Percentiles rank a stretch among this genome's conserved stretches.
These are phyloP conservation scores for Rhagonycha fulva DNA, from an alignment of 2,888 invertebrate genomes.

Conservation along the genomic window DNA sequence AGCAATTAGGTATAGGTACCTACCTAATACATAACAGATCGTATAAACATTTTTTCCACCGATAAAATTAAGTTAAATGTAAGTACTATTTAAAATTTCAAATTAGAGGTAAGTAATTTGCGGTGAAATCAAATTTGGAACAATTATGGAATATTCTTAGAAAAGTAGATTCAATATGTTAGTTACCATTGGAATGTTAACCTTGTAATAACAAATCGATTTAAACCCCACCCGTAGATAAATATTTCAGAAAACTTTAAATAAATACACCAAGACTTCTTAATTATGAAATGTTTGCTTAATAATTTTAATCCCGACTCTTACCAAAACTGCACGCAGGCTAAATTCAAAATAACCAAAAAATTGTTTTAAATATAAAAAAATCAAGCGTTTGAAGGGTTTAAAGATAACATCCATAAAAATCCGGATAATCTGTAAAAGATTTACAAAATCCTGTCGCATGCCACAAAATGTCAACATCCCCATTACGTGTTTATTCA, in stretches of 20 bases:
- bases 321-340: background rate
- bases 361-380: background rate
- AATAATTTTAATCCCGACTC: background rate
- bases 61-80: too few species aligned
- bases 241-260: background rate
- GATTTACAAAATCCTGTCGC: constrained; percentile 1
- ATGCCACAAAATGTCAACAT: background rate
- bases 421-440: background rate
- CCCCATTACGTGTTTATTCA: background rate
- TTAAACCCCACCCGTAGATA: background rate
- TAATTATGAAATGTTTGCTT: background rate
- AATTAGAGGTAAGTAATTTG: too few species aligned
- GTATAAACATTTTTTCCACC: too few species aligned
- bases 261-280: background rate
- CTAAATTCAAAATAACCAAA: background rate
- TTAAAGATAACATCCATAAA: background rate
- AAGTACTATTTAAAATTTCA: too few species aligned
- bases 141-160: background rate
- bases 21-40: too few species aligned
- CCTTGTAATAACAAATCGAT: background rate
- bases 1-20: too few species aligned
- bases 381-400: background rate
- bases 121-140: too few species aligned
- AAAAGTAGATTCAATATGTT: background rate
- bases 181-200: background rate